These are phyloP conservation scores for Bombus polaris DNA, from an alignment of 1,140 invertebrate species.

Conservation along the genomic window DNA sequence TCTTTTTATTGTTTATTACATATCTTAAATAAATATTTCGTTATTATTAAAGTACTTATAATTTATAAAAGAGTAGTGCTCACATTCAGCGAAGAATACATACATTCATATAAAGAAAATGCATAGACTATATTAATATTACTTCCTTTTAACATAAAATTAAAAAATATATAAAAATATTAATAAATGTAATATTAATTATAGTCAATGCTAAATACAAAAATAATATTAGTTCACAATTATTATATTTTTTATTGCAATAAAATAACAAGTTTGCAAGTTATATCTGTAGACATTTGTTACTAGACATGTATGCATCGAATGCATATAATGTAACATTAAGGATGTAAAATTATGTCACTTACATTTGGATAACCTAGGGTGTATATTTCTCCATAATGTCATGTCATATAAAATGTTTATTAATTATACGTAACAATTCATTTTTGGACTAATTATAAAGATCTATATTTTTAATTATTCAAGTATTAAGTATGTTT, in stretches of 20 bases:
- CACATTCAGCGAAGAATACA: constrained; percentile 22
- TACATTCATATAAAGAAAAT: constrained; percentile 4
- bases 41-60: constrained; percentile 52
- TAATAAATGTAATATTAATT: constrained; percentile 57
- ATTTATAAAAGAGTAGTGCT: constrained; percentile 35
- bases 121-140: constrained; percentile 59
- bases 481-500: constrained; percentile 31
- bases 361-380: constrained; percentile 20
- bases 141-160: constrained; percentile 23
- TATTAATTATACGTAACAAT: constrained; percentile 8
- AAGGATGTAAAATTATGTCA: constrained; percentile 48
- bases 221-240: constrained; percentile 45
- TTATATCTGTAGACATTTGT: constrained; percentile 39
- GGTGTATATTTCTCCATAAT: constrained; percentile 29
- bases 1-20: constrained; percentile 34
- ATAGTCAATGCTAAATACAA: constrained; percentile 53
- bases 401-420: neutral
- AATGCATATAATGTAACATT: constrained; percentile 46
- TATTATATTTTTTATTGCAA: constrained; percentile 38
- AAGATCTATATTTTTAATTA: constrained; percentile 41
- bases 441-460: constrained; percentile 21
- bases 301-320: constrained; percentile 24
- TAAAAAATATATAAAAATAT: constrained; percentile 51
- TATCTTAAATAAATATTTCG: constrained; percentile 6
- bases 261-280: constrained; percentile 41